A percentile compares a stretch with the other conserved stretches of the same genome.
These are phyloP conservation scores for Theropithecus gelada DNA, from an alignment of 2,113 vertebrate genomes.

Conservation along the genomic window DNA sequence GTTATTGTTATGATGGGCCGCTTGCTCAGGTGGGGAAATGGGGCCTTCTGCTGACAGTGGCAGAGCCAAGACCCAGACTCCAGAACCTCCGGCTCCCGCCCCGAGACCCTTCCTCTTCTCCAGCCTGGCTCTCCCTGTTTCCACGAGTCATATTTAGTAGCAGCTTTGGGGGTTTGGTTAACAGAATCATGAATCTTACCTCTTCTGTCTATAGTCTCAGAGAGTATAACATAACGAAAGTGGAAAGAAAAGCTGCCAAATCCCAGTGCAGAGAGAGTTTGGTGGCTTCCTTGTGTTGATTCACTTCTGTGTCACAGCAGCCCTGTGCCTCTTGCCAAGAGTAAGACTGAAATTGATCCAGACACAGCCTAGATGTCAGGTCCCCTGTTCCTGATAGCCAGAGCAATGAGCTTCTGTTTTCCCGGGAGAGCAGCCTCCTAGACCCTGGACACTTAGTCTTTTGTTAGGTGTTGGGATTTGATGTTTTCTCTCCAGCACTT, in stretches of 20 bases:
- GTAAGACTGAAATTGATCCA: background rate
- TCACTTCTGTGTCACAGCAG: background rate
- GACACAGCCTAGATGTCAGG: background rate
- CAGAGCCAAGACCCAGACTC: background rate
- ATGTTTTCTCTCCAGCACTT: background rate
- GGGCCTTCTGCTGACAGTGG: background rate
- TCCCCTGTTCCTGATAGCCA: background rate
- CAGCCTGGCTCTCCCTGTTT: background rate
- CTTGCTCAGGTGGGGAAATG: background rate
- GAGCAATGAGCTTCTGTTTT: background rate
- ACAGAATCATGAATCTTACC: background rate
- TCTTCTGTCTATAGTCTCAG: background rate
- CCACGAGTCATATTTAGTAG: background rate
- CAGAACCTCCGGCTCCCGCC: background rate
- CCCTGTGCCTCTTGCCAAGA: background rate
- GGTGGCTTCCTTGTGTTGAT: background rate
- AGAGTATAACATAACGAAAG: background rate
- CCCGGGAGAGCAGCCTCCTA: background rate
- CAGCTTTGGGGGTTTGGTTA: background rate
- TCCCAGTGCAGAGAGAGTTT: background rate
- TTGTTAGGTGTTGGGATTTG: background rate
- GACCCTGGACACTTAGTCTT: background rate
- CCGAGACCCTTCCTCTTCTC: background rate
- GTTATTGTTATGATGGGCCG: background rate
- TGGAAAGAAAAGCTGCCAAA: background rate